A percentile compares a stretch with the other conserved stretches of the same genome.
phyloP scores from a whole-genome alignment of 1,140 invertebrate genomes.

The Drosophila ohnishii region DNA sequence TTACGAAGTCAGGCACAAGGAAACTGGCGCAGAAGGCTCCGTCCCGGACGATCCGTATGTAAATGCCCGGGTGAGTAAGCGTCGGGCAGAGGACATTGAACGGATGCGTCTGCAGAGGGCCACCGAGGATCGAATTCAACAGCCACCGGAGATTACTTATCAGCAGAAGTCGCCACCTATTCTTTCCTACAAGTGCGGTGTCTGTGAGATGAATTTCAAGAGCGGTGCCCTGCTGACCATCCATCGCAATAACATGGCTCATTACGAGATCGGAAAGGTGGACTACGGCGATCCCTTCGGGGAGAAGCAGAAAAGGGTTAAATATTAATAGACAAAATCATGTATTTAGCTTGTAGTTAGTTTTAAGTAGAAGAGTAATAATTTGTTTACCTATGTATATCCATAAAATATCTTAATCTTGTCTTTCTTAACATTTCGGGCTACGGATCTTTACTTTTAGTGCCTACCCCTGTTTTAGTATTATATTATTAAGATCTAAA shows the following conservation, averaged over 20 bases:
- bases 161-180: not conserved
- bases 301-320: slow-evolving; percentile 18
- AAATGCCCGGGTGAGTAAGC: slow-evolving; percentile 50
- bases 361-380: not conserved
- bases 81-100: slow-evolving; percentile 58
- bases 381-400: too few species aligned
- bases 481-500: too few species aligned
- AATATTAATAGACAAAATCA: not conserved
- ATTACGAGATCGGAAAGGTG: slow-evolving; percentile 51
- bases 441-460: too few species aligned
- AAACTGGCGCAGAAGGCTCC: not conserved
- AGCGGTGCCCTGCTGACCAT: slow-evolving; percentile 66
- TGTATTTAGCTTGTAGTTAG: not conserved
- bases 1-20: slow-evolving; percentile 4
- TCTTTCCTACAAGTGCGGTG: slow-evolving; percentile 80
- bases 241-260: slow-evolving; percentile 66
- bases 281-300: slow-evolving; percentile 56
- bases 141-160: slow-evolving; percentile 48
- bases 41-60: slow-evolving; percentile 44
- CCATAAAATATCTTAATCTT: too few species aligned
- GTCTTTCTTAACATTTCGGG: too few species aligned
- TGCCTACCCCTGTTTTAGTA: too few species aligned
- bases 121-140: not conserved
- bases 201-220: slow-evolving; percentile 66
- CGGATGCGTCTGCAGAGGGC: slow-evolving; percentile 44